Base-by-base conservation (phyloP, 2,888 invertebrate species). In the Adelphocoris suturalis region DNA sequence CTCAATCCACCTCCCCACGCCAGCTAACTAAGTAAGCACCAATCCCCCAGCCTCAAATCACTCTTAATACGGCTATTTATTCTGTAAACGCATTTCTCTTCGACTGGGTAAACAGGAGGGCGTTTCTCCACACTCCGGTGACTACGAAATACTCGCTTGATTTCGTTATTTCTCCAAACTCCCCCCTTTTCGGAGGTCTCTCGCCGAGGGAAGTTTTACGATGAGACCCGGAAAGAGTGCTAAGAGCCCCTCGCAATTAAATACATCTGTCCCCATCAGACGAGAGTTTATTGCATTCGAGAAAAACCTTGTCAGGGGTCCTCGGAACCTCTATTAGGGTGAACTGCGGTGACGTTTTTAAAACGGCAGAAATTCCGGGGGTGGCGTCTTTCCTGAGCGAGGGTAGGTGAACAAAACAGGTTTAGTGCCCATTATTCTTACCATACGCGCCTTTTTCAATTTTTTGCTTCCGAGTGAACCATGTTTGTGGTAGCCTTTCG, bases 221-320 rank as follows among this genome's bases (percentile, higher is more conserved):
- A 27, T n/a, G 52, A 82, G 52, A 16, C 82, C 52, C 48, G 52
- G 52, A 52, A 82, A 48, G 82, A 85, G 85, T 85, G 85, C 61
- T 85, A 85, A 85, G 85, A 85, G 85, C 85, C 61, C 55, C n/a
- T 55, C 37, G 57, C 85, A 85, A 85, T 85, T 61, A 85, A 85
- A 85, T 85, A 85, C 85, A 85, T 61, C 57, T 85, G 85, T 85
- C 61, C 85, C 85, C 85, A 82, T 82, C 82, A 82, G 48, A 82
- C 52, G 52, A 5, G 19, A 82, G 52, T 82, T 82, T 82, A 82
- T 82, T 82, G 82, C 82, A 14, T 52, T 16, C 11, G 48, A 52
- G 82, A 68, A 57, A 68, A 68, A 68, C 68, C 68, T 68, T 68
- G 68, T 68, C 27, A 68, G 23, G 68, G 23, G 68, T n/a, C 68